These are phyloP conservation scores for Sylvia borin DNA, from an alignment of 2,797 vertebrate genomes.

Conservation along the genomic window DNA sequence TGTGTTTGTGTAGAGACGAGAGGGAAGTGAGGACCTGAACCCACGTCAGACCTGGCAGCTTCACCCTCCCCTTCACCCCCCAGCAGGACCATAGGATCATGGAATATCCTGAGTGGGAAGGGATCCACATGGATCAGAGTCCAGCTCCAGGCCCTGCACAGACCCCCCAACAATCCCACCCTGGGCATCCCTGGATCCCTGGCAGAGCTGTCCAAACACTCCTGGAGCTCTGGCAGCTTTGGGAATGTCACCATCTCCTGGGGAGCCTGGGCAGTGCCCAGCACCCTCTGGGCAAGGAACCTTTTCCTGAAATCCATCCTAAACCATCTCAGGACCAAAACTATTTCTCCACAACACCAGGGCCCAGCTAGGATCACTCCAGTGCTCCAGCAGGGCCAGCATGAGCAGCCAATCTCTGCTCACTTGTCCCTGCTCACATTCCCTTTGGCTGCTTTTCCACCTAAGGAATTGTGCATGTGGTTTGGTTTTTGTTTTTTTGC, in stretches of 20 bases:
- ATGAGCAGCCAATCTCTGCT: background rate
- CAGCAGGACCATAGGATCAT: background rate
- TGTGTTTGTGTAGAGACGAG: background rate
- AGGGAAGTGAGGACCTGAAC: background rate
- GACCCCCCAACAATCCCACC: background rate
- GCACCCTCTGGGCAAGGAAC: background rate
- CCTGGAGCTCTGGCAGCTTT: background rate
- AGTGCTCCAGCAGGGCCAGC: background rate
- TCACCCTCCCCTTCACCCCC: background rate
- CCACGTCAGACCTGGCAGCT: background rate
- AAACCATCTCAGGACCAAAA: background rate
- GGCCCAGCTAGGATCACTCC: background rate
- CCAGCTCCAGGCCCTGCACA: background rate
- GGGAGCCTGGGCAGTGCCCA: background rate
- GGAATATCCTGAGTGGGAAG: background rate
- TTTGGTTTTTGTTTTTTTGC: slow-evolving; percentile 10
- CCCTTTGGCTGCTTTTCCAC: slow-evolving; percentile 66
- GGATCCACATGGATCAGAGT: background rate
- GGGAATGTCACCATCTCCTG: background rate
- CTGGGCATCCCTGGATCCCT: background rate
- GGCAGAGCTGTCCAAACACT: accelerated
- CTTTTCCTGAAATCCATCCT: background rate
- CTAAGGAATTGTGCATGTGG: slow-evolving; percentile 60
- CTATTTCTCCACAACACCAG: background rate
- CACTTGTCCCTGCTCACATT: background rate